Conservation (phyloP, 2,888 invertebrate species). For the Leucania comma region DNA sequence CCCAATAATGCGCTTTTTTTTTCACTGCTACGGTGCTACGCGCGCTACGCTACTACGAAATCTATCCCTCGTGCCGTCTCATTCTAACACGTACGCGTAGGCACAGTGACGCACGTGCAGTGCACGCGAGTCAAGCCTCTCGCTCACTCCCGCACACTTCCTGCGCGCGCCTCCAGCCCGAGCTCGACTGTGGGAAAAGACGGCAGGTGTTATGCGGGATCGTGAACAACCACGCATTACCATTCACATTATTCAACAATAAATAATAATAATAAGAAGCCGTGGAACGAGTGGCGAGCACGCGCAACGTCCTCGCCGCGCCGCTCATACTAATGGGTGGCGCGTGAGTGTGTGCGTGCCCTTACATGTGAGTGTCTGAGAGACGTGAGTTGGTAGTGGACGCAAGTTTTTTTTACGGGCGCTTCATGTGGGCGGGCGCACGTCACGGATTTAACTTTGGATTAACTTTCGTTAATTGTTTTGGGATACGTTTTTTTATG, state of each 20-base stretch:
- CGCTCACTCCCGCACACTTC: conserved; percentile 85
- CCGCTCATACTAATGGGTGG: conserved; percentile 86
- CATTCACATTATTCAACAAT: conserved; percentile 91
- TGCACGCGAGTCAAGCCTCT: conserved; percentile 80
- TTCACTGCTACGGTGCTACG: conserved; percentile 58
- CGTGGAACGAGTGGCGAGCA: conserved; percentile 90
- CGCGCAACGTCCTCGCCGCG: conserved; percentile 84
- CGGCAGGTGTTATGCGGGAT: conserved; percentile 92
- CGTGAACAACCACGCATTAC: conserved; percentile 91
- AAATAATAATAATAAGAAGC: conserved; percentile 91
- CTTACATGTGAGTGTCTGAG: conserved; percentile 66
- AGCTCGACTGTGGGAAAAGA: conserved; percentile 91
- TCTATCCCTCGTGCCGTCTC: conserved; percentile 75
- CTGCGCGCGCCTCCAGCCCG: conserved; percentile 84
- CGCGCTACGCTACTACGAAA: conserved; percentile 68
- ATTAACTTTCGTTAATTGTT: conserved; percentile 87
- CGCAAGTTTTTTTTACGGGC: conserved; percentile 76
- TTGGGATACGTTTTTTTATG: conserved; percentile 78
- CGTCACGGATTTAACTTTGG: conserved; percentile 83
- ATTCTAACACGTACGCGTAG: conserved; percentile 68
- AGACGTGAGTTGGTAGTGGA: conserved; percentile 74
- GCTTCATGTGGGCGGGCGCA: conserved; percentile 88
- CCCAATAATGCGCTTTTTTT: conserved; percentile 49
- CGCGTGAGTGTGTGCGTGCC: conserved; percentile 76
- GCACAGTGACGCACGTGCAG: conserved; percentile 80